Evolutionary conservation across 1,140 invertebrate species (phyloP), one percentile per base, ranked within the genome.

Genomic region (Apis florea): DNA sequence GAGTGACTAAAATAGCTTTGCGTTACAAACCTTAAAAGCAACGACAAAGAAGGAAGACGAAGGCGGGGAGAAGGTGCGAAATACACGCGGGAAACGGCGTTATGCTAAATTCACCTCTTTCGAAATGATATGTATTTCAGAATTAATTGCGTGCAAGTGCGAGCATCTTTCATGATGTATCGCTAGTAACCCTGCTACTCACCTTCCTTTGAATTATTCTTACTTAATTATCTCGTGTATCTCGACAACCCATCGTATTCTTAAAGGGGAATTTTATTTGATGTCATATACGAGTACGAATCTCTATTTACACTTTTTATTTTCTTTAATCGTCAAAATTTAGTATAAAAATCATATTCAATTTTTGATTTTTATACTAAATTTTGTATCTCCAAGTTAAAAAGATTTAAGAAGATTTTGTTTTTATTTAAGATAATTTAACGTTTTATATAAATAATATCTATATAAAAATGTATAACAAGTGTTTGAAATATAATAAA

Each of bases 21-120:
- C 79, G 79, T 81, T 81, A 81, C 71, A 81, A 81, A 53, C 79
- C 61, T 75, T 74, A 75, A 81, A 81, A 67, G 71, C 51, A 81
- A 49, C n/a, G 53, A 66, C 61, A 72, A 53, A 49, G 61, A 75
- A 40, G n/a, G 24, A 26, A 24, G 26, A 40, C 13, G 24, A 61
- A 61, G 13, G n/a, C n/a, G n/a, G 8, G n/a, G 54, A 31, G 19
- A 51, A 47, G 17, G 51, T 49, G 19, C n/a, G 59, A 40, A 81
- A 75, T 81, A 75, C 72, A 40, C 76, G 24, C 56, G 26, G 47
- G 49, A n/a, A 19, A 24, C 49, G 53, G 63, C 53, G 53, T 80
- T 66, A 67, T 72, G n/a, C 26, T 81, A 81, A 81, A 75, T 81
- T 75, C 51, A 53, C 79, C 72, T 74, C 63, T 75, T 81, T 74